A percentile compares a stretch with the other conserved stretches of the same genome.
Evolutionary conservation across 30 jellyfish, hydroid and myxozoan genomes (phyloP).

Genomic region (Phacellophora camtschatica): DNA sequence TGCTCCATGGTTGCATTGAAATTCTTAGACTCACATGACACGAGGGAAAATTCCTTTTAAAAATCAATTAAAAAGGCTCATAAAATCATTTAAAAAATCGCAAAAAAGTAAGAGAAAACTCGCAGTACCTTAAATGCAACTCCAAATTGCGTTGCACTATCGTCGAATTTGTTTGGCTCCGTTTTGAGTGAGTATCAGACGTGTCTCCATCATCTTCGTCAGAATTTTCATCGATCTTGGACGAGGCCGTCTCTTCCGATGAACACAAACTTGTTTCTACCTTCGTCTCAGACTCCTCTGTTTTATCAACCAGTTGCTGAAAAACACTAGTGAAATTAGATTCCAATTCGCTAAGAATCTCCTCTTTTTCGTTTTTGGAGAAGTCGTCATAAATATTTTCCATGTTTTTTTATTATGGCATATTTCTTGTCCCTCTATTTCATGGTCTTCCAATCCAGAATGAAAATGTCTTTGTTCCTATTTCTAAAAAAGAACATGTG

Average conservation of each 20-base stretch:
- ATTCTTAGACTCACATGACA: not conserved
- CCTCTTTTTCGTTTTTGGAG: slow-evolving; percentile 10
- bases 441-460: slow-evolving; percentile 1
- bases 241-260: not conserved
- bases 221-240: not conserved
- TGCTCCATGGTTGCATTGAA: slow-evolving; percentile 18
- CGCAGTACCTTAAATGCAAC: slow-evolving; percentile 39
- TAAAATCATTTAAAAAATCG: not conserved
- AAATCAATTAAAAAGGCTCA: not conserved
- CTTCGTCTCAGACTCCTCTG: not conserved
- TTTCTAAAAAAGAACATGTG: slow-evolving; percentile 38
- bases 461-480: not conserved
- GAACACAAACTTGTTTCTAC: not conserved
- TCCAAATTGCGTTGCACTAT: slow-evolving; percentile 62
- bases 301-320: slow-evolving; percentile 10
- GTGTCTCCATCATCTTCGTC: not conserved
- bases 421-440: not conserved
- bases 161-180: slow-evolving; percentile 43
- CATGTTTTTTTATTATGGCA: slow-evolving; percentile 17
- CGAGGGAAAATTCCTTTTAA: not conserved
- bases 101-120: not conserved
- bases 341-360: not conserved
- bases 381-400: slow-evolving; percentile 45
- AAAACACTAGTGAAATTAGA: slow-evolving; percentile 26
- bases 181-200: not conserved